Percentiles rank a stretch among this genome's conserved stretches.
Conservation (phyloP, 2,113 vertebrate species). For the Anarrhichthys ocellatus region DNA sequence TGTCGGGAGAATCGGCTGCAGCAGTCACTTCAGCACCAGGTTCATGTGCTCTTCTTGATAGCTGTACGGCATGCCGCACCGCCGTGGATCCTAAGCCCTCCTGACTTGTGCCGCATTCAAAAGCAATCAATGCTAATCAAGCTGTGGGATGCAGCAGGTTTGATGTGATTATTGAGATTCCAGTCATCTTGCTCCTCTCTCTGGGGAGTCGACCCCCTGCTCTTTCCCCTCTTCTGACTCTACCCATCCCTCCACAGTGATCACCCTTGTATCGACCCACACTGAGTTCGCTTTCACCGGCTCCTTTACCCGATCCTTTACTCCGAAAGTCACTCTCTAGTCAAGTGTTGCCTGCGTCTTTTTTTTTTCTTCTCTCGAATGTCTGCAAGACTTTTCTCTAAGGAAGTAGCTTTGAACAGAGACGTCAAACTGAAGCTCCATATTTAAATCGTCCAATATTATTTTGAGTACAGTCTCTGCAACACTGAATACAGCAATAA, state of each 20-base stretch:
- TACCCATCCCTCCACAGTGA: constrained; percentile 42
- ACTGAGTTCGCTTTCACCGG: constrained; percentile 11
- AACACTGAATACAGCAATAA: not conserved
- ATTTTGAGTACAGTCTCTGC: not conserved
- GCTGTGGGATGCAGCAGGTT: constrained; percentile 64
- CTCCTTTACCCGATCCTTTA: constrained; percentile 20
- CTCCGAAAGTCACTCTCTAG: constrained; percentile 26
- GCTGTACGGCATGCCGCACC: not conserved
- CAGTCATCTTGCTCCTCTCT: constrained; percentile 55
- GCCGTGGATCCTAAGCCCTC: constrained; percentile 41
- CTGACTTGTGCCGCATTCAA: constrained; percentile 56
- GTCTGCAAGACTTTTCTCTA: not conserved
- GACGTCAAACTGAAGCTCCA: not conserved
- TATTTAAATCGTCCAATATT: not conserved
- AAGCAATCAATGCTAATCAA: constrained; percentile 79
- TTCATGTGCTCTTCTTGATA: constrained; percentile 19
- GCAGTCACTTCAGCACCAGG: constrained; percentile 8
- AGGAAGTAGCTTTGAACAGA: constrained; percentile 7
- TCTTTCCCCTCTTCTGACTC: constrained; percentile 48
- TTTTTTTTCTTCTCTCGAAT: not conserved
- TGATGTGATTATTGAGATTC: constrained; percentile 82
- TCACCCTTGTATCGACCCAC: constrained; percentile 59
- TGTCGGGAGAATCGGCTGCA: not conserved
- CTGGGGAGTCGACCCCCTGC: constrained; percentile 45
- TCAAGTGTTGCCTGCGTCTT: constrained; percentile 23